These are phyloP conservation scores for Harpagoxenus sublaevis DNA, from an alignment of 2,888 invertebrate species.

Conservation along the genomic window DNA sequence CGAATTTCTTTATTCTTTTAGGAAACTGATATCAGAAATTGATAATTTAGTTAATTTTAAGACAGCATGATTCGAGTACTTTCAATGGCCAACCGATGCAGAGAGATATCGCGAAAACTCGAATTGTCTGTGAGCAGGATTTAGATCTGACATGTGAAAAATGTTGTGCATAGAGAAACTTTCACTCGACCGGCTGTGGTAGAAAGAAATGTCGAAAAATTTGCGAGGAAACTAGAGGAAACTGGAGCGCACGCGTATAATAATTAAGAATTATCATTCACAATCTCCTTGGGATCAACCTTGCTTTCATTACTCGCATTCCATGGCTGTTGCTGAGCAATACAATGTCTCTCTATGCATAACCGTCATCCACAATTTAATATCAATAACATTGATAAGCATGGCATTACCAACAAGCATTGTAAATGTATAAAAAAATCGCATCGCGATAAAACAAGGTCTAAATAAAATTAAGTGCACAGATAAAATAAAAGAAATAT, in stretches of 20 bases:
- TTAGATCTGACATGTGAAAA: constrained; percentile 59
- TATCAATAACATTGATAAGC: neutral
- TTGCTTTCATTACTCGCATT: constrained; percentile 84
- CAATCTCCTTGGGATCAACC: constrained; percentile 84
- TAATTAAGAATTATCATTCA: constrained; percentile 78
- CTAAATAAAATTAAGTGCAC: neutral
- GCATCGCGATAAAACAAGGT: neutral
- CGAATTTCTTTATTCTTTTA: neutral
- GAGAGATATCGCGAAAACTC: neutral
- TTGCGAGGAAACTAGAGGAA: constrained; percentile 62
- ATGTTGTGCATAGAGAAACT: constrained; percentile 63
- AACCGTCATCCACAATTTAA: neutral
- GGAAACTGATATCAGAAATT: neutral
- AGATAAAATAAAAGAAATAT: neutral
- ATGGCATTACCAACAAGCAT: neutral
- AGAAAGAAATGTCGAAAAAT: constrained; percentile 73
- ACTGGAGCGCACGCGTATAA: constrained; percentile 77
- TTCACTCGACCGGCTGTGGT: constrained; percentile 62
- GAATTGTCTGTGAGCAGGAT: constrained; percentile 10
- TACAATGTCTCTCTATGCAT: constrained; percentile 15
- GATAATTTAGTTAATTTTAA: constrained; percentile 1
- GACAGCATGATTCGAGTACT: neutral
- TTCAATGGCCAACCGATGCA: neutral
- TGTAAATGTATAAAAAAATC: neutral
- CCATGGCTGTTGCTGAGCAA: constrained; percentile 72